Conservation (phyloP, 2,888 invertebrate species). For the Archips xylosteana region DNA sequence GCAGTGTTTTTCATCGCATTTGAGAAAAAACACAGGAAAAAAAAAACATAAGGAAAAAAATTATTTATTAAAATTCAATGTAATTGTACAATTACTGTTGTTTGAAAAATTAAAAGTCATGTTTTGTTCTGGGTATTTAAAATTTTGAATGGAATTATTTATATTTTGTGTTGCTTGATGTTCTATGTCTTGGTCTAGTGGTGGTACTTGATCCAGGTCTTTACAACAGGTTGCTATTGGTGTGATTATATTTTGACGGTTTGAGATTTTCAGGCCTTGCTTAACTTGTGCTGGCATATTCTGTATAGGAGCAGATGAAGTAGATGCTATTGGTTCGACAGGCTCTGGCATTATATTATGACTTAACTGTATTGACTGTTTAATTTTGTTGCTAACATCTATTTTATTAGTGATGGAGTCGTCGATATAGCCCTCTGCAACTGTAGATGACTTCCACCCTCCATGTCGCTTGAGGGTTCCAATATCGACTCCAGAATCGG, state of each 20-base stretch:
- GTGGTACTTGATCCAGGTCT: no score
- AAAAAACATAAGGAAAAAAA: neutral
- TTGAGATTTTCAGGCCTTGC: no score
- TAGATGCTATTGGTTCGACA: constrained; percentile 8
- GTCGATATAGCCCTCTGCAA: constrained; percentile 14
- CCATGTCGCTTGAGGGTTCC: neutral
- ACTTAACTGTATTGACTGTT: constrained; percentile 2
- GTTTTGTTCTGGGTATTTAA: no score
- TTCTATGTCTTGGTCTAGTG: no score
- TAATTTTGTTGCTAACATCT: constrained; percentile 9
- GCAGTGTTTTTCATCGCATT: no score
- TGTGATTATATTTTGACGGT: no score
- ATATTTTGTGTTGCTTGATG: no score
- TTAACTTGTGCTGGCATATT: no score
- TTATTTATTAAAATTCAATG: constrained; percentile 2
- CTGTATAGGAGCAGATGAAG: neutral
- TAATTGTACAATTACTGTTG: constrained; percentile 2
- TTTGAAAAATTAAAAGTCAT: neutral
- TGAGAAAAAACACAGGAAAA: neutral
- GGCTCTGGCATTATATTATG: neutral
- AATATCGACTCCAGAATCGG: constrained; percentile 9
- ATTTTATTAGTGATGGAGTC: constrained; percentile 9
- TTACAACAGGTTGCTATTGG: no score
- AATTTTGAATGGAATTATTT: neutral
- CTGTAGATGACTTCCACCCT: constrained; percentile 7